These are phyloP conservation scores for Catostylus mosaicus DNA, from an alignment of 30 jellyfish, hydroid and myxozoan genomes.

Conservation along the genomic window DNA sequence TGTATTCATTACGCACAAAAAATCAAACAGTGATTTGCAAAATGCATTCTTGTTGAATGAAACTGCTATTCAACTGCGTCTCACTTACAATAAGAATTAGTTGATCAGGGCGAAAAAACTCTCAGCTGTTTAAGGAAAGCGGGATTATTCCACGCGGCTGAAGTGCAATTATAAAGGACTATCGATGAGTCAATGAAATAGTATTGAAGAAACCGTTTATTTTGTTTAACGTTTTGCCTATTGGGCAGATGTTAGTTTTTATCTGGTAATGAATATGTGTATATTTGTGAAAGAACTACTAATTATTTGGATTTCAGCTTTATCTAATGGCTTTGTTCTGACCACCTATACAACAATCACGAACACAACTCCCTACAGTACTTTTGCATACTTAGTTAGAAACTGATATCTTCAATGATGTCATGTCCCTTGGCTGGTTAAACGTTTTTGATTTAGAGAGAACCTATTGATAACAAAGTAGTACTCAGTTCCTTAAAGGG, in stretches of 20 bases:
- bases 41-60: not conserved
- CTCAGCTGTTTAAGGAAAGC: not conserved
- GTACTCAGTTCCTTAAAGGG: too few species aligned
- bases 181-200: not conserved
- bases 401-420: not conserved
- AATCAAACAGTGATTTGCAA: not conserved
- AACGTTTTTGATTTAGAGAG: too few species aligned
- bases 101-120: not conserved
- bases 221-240: not conserved
- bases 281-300: not conserved
- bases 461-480: too few species aligned
- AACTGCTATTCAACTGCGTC: not conserved
- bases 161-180: not conserved
- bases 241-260: constrained; percentile 1
- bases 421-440: not conserved
- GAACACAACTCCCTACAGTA: not conserved
- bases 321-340: not conserved
- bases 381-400: not conserved
- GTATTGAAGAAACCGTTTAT: constrained; percentile 3
- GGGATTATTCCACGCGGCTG: constrained; percentile 13
- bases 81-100: not conserved
- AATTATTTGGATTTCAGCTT: not conserved
- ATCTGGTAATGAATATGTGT: constrained; percentile 7
- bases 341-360: not conserved
- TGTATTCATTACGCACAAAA: not conserved